These are phyloP conservation scores for Selene dorsalis DNA, from an alignment of 2,797 vertebrate genomes.

Conservation along the genomic window DNA sequence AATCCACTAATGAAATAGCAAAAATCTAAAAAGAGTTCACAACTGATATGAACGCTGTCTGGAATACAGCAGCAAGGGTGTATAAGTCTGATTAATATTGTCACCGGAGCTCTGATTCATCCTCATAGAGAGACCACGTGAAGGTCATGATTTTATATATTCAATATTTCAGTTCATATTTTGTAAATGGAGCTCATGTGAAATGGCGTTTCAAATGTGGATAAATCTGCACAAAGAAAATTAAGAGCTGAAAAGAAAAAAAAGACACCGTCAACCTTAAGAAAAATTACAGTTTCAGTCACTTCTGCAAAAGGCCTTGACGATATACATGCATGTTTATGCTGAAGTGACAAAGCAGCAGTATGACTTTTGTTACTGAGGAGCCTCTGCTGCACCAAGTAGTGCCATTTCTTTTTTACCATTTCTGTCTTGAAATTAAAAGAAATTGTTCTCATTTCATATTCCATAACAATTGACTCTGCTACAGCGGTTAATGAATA, in stretches of 20 bases:
- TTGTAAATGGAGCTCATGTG: background rate
- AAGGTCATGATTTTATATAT: background rate
- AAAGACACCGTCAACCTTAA: background rate
- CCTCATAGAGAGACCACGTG: background rate
- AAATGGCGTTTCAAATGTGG: background rate
- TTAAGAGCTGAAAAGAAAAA: background rate
- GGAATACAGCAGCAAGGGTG: conserved; percentile 11
- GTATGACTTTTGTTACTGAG: background rate
- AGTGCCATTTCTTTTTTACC: background rate
- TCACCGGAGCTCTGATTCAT: background rate
- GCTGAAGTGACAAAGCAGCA: background rate
- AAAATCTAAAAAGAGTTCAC: background rate
- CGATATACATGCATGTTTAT: background rate
- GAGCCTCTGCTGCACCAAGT: background rate
- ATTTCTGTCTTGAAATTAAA: background rate
- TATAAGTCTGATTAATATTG: background rate
- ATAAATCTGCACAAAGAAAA: background rate
- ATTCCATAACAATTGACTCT: background rate
- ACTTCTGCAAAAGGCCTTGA: background rate
- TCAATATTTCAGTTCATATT: background rate
- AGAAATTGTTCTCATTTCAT: background rate
- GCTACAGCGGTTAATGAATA: background rate
- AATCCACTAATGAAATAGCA: background rate
- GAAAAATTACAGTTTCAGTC: background rate
- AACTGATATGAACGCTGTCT: conserved; percentile 17